Base-by-base conservation (phyloP, 1,140 invertebrate genomes). In the Lepidotrigona ventralis region DNA sequence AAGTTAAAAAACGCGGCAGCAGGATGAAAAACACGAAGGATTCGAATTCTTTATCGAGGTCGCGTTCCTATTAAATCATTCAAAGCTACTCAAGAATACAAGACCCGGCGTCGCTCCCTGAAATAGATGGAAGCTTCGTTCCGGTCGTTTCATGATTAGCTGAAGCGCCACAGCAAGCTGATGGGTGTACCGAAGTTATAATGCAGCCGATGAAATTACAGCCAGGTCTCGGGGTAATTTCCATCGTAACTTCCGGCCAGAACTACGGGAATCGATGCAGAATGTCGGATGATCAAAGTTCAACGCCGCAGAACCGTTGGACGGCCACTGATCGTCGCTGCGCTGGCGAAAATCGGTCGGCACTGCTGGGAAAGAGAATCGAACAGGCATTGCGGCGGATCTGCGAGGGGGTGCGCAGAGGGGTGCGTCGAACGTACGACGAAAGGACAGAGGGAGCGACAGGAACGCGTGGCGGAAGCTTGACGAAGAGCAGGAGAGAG, bases 211-310 rank as follows among this genome's bases (percentile, higher is more conserved):
- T 83, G 81, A 78, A 83, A 83, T 83, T 83, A 83, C 51, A 29
- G 81, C 29, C 54, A 63, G 56, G 74, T 78, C 29, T n/a, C 54
- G n/a, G 29, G 39, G 81, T 78, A 83, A 83, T 83, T 83, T 78
- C 74, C 81, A 78, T 83, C 54, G 74, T 83, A 83, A 83, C 81
- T 83, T 83, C 74, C 66, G 54, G 39, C 19, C 66, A 9, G 81
- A n/a, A n/a, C 70, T 81, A 66, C 60, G 39, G 6, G 72, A 75
- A 68, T 83, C 66, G 81, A 78, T 76, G 54, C 81, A 70, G 26
- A 78, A 83, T 70, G 81, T 70, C 66, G 72, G 72, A 76, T 78
- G 81, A 78, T 78, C 75, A 83, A 79, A 83, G 82, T 83, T 83
- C 9, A 66, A 58, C 69, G n/a, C 46, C 68, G 51, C 21, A 56